Percentiles rank a stretch among this genome's conserved stretches.
Evolutionary conservation across 1,140 invertebrate genomes (phyloP).

Genomic region (Dinothrombium tinctorium): DNA sequence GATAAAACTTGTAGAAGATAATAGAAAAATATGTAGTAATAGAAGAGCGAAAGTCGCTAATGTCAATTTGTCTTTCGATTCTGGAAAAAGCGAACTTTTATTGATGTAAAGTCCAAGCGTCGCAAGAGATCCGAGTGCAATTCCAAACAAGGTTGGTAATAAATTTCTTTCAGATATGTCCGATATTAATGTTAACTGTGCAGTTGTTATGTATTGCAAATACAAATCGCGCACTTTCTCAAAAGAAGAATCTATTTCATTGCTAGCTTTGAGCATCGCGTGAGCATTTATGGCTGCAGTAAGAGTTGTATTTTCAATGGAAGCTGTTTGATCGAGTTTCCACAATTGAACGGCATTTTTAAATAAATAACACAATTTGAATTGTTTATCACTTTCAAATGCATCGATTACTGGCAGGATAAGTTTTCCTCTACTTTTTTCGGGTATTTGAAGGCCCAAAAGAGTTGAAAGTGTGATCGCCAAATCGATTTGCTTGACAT

Average conservation of each 20-base stretch:
- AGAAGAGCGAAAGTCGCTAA: neutral
- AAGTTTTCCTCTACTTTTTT: constrained; percentile 38
- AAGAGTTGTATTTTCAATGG: neutral
- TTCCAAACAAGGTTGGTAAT: neutral
- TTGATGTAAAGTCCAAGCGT: neutral
- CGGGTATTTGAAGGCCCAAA: constrained; percentile 49
- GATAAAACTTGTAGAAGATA: constrained; percentile 12
- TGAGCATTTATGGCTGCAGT: neutral
- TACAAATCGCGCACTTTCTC: neutral
- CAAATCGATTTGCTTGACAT: constrained; percentile 54
- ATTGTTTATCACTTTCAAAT: neutral
- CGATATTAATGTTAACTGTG: neutral
- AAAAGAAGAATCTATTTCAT: neutral
- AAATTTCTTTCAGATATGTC: neutral
- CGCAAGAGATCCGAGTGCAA: neutral
- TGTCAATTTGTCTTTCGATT: neutral
- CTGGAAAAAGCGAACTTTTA: neutral
- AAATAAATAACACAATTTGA: constrained; percentile 9
- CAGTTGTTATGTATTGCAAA: neutral
- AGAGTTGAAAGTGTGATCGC: constrained; percentile 51
- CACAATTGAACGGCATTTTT: constrained; percentile 9
- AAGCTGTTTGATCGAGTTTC: neutral
- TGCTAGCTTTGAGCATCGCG: neutral
- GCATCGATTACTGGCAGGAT: constrained; percentile 10
- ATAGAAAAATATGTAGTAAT: neutral